These are phyloP conservation scores for Oscheius sp. DNA, from an alignment of 1,140 invertebrate species.

Conservation along the genomic window DNA sequence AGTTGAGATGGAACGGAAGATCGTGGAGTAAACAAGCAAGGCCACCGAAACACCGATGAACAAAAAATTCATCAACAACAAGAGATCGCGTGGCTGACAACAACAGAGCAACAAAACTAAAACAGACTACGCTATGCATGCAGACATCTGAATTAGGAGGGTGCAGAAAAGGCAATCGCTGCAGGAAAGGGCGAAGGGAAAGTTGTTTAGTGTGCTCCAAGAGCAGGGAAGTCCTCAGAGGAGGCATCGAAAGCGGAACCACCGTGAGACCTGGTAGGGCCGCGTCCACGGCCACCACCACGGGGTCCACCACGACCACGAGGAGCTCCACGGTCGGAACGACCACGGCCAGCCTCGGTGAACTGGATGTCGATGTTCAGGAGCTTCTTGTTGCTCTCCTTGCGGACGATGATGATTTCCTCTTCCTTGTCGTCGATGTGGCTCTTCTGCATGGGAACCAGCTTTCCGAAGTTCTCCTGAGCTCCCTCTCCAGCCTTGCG, in stretches of 20 bases:
- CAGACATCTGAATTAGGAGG: no score
- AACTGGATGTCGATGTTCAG: slow-evolving; percentile 40
- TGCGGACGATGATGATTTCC: slow-evolving; percentile 34
- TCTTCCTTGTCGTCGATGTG: slow-evolving; percentile 24
- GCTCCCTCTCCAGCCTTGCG: slow-evolving; percentile 45
- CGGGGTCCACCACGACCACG: slow-evolving; percentile 35
- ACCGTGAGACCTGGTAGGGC: background rate
- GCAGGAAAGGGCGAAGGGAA: no score
- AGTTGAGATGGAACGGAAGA: no score
- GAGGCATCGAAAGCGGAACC: slow-evolving; percentile 18
- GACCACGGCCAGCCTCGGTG: slow-evolving; percentile 7
- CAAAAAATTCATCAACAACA: no score
- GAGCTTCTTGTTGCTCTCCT: slow-evolving; percentile 31
- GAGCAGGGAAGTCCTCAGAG: slow-evolving; percentile 34
- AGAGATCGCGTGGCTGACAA: no score
- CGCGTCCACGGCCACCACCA: slow-evolving; percentile 25
- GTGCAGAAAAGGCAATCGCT: no score
- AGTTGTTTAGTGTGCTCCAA: slow-evolving; percentile 26
- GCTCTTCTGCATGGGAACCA: slow-evolving; percentile 40
- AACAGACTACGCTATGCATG: no score
- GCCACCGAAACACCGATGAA: no score
- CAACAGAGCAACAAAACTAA: no score
- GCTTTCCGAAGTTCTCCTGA: slow-evolving; percentile 38
- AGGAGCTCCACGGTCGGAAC: slow-evolving; percentile 12
- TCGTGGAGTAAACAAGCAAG: no score